These are phyloP conservation scores for Hanleya hanleyi DNA, from an alignment of 2,888 invertebrate species.

Conservation along the genomic window DNA sequence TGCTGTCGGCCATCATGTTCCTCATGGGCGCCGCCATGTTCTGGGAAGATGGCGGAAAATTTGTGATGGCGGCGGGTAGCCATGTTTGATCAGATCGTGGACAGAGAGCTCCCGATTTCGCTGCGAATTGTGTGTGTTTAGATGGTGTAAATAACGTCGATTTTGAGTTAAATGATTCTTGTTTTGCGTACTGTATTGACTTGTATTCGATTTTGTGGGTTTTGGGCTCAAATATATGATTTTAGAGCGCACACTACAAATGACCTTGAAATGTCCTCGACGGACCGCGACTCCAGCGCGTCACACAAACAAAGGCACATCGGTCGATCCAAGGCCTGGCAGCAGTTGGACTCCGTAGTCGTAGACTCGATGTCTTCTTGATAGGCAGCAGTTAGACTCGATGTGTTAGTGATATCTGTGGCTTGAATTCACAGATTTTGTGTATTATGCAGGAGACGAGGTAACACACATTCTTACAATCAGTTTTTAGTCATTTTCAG, in stretches of 20 bases:
- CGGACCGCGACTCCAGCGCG: too few species aligned
- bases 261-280: slow-evolving; percentile 6
- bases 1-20: slow-evolving; percentile 76
- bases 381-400: too few species aligned
- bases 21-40: slow-evolving; percentile 80
- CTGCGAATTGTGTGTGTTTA: background rate
- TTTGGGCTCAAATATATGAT: background rate
- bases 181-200: background rate
- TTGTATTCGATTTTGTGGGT: background rate
- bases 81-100: slow-evolving; percentile 59
- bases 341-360: too few species aligned
- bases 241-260: background rate
- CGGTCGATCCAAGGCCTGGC: too few species aligned
- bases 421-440: too few species aligned
- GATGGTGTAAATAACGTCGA: background rate
- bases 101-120: background rate
- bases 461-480: too few species aligned
- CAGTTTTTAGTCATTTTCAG: too few species aligned
- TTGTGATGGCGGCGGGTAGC: slow-evolving; percentile 75
- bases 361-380: too few species aligned
- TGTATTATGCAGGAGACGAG: too few species aligned
- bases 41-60: slow-evolving; percentile 77
- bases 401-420: too few species aligned
- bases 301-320: too few species aligned
- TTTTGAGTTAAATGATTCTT: background rate